Evolutionary conservation across 2,888 invertebrate species (phyloP), one percentile per base, ranked within the genome.

Genomic region (Cephus nigrinus): DNA sequence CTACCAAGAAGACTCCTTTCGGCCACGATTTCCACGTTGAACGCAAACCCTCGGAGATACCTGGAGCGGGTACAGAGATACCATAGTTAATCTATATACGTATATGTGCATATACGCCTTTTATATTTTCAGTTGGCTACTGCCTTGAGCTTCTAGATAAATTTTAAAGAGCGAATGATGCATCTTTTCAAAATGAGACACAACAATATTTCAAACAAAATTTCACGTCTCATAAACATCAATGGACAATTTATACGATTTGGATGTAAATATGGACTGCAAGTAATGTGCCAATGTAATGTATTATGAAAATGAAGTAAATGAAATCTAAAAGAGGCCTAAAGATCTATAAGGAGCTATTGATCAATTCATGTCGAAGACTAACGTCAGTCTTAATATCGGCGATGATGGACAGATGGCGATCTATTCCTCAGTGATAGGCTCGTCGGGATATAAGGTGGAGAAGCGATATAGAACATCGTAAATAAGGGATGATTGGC

Each of bases 11-110:
- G 55, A 55, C 32, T 34, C 71, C 71, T 34, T 34, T 34, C 12
- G 71, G 71, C 71, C 30, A 71, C 72, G 78, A 68, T 75, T 79
- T 80, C 81, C 82, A 78, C 80, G 81, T 81, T 81, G 79, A 82
- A 82, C 76, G 76, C 79, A 55, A 2, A 55, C 23, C 23, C 55
- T 55, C 9, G 55, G 23, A 55, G 23, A 55, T 23, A 23, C 23
- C 23, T 55, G 55, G 9, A 55, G 55, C 2, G 2, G 55, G 23
- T 55, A 55, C 55, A 15, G 23, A 55, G 55, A 55, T 55, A 23
- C 55, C 55, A 55, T 23, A 55, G 55, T 55, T 9, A 55, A 34
- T 34, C 55, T 55, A 9, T 23, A 40, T 40, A 15, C 15, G 1
- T 40, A 15, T 23, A 40, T 9, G 23, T 23, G 23, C 23, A 55